Base-by-base conservation (phyloP, 2,797 vertebrate species). In the Rhabdophis nuchalis region DNA sequence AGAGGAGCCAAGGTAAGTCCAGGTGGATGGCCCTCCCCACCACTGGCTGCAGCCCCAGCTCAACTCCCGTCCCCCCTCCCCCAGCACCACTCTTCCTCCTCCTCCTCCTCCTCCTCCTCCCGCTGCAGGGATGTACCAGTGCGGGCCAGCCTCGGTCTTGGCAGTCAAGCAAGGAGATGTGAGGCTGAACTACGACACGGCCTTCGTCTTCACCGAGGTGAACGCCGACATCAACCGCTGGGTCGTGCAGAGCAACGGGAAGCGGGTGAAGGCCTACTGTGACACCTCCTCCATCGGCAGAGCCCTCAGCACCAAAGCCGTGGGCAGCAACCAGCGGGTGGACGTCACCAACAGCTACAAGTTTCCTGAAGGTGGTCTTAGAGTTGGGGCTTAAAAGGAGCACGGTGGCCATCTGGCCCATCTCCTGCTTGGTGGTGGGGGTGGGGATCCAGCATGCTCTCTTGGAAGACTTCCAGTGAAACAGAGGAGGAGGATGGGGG, bases 341-440 rank as follows among this genome's bases (percentile, higher is more conserved):
- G 96, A 98, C 95, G 93, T 99, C 96, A 99, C 98, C 3, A 4
- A 90, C 57, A 95, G 60, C 86, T 99, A 99, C 97, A 99, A 99
- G 96, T 94, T 98, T 68, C 93, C 82, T 27, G 99, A 99, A 98
- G 99, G 99, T 99, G 27, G 88, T 92, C 23, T n/a, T 4, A 41
- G 18, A 10, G 8, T 20, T 36, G 68, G 36, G 9, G 3, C n/a
- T 41, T 82, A 11, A 25, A 82, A 46, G 72, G 36, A 23, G 20
- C 7, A 7, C 0, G 7, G 7, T 41, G 68, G 68, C 41, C 68
- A 77, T 1, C 32, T 77, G 68, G 68, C 36, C 20, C 72, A 82
- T 3, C 36, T 18, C 32, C n/a, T 72, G n/a, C 64, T 32, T 5
- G 0, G 53, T n/a, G 53, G 58, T 3, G 25, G 27, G 18, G 5